phyloP scores from a whole-genome alignment of 1,140 invertebrate species.

The Cyclargus thomasi region DNA sequence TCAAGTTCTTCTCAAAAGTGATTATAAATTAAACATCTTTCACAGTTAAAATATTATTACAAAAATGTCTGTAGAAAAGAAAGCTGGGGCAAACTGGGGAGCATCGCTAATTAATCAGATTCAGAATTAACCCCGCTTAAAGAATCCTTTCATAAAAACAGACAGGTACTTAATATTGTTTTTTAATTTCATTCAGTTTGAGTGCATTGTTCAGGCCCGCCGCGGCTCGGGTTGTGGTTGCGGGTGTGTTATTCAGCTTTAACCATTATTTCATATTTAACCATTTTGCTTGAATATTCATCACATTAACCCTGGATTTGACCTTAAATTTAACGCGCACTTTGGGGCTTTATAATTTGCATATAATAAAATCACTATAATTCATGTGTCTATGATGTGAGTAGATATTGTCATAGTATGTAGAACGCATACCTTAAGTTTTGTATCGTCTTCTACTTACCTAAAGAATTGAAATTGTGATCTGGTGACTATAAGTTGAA shows the following conservation, averaged over 20 bases:
- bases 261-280: conserved; percentile 19
- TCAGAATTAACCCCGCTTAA: not conserved
- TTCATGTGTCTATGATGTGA: not conserved
- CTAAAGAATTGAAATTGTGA: no score
- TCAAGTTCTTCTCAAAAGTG: no score
- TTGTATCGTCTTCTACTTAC: no score
- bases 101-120: not conserved
- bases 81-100: not conserved
- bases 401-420: no score
- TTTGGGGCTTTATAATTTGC: not conserved
- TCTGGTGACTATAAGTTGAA: no score
- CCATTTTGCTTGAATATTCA: conserved; percentile 16
- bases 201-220: conserved; percentile 1
- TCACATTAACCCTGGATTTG: conserved; percentile 12
- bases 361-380: not conserved
- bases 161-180: conserved; percentile 19
- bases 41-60: no score
- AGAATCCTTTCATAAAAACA: conserved; percentile 14
- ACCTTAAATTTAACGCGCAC: conserved; percentile 4
- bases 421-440: no score
- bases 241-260: conserved; percentile 16
- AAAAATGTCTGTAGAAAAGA: not conserved
- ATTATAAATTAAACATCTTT: no score
- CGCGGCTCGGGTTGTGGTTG: conserved; percentile 15
- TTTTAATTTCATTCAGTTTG: conserved; percentile 21